A percentile compares a stretch with the other conserved stretches of the same genome.
These are phyloP conservation scores for Manis crassicaudata DNA, from an alignment of 2,797 vertebrate genomes.

Conservation along the genomic window DNA sequence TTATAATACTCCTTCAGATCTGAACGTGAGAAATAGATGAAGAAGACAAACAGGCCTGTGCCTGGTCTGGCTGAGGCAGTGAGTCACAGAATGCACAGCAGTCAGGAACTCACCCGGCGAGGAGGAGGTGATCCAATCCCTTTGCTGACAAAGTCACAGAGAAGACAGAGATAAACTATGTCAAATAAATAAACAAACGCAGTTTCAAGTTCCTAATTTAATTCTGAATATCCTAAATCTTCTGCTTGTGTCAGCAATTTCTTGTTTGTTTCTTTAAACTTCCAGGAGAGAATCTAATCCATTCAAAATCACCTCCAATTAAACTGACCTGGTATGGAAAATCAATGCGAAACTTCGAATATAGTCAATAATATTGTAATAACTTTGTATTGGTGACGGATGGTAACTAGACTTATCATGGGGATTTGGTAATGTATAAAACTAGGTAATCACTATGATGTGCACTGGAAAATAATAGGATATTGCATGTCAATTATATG, in stretches of 20 bases:
- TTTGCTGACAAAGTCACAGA: neutral
- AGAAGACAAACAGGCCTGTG: neutral
- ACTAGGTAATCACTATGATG: neutral
- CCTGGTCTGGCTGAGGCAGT: neutral
- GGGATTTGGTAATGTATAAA: neutral
- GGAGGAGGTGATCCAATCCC: neutral
- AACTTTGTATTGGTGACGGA: neutral
- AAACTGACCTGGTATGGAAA: neutral
- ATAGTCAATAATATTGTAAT: neutral
- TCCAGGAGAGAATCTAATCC: neutral
- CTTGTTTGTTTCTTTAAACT: neutral
- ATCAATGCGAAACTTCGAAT: neutral
- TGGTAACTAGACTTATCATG: neutral
- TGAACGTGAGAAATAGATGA: neutral
- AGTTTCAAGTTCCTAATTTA: constrained; percentile 7
- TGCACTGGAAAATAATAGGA: neutral
- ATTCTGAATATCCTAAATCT: constrained; percentile 28
- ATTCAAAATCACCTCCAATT: neutral
- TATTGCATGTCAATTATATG: neutral
- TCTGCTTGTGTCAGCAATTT: neutral
- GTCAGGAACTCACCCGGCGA: neutral
- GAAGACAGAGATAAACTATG: neutral
- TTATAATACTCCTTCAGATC: neutral
- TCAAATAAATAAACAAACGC: neutral
- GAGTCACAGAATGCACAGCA: neutral